Base-by-base conservation (phyloP, 2,113 vertebrate genomes). In the Rhagologus leucostigma region DNA sequence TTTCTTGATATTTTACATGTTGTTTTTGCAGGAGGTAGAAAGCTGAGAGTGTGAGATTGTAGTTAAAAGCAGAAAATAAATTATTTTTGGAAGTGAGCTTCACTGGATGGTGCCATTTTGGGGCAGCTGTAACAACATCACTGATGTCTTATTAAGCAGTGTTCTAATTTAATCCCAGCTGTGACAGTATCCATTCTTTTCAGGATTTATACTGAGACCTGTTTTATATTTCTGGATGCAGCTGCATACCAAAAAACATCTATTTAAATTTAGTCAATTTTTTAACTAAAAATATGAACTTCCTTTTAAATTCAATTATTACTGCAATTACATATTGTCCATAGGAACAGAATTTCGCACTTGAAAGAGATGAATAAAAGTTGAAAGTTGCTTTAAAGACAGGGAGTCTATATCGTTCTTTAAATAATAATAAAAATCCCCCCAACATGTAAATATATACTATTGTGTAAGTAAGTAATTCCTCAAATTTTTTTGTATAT, bases 161-260 rank as follows among this genome's bases (percentile, higher is more conserved):
- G 29, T 57, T 91, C 77, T 88, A 64, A 90, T 91, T 93, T 94
- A 95, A 69, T 83, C 68, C 49, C 47, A 90, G 62, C 49, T 92
- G 79, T 92, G 83, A 56, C 60, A 93, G 33, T 57, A 81, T 70
- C 62, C 13, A 76, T 93, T 93, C 64, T 93, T 85, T 90, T 95
- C 83, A 84, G 50, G 35, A 62, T 29, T 77, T 80, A 41, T 49
- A 70, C 52, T 71, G 26, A 75, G 62, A 83, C 80, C 39, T 53
- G 19, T 47, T 87, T 39, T 77, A 41, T 70, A 73, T 81, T 93
- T 86, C 84, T 95, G 37, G 2, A 30, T 95, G 50, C 56, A 90
- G 71, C 74, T 94, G 77, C 37, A 56, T 53, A 56, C 10, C 27
- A 84, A 41, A 75, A 85, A 84, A 37, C 8, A 39, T 64, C 82